Percentiles rank a stretch among this genome's conserved stretches.
These are phyloP conservation scores for Subanguina moxae DNA, from an alignment of 1,140 invertebrate genomes.

Conservation along the genomic window DNA sequence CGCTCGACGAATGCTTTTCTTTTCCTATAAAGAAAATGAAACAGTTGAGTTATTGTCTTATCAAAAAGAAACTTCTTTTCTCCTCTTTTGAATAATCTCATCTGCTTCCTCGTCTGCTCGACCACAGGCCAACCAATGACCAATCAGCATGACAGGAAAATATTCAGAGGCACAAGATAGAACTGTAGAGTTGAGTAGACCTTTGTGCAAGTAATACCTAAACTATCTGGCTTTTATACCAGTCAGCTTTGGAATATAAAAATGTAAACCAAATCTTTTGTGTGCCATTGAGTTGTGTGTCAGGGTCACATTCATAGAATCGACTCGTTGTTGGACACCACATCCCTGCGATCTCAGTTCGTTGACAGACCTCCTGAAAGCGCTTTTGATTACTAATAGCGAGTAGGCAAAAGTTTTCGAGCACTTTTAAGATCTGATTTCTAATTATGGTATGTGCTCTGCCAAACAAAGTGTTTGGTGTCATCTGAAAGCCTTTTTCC, in stretches of 20 bases:
- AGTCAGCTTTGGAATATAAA: background rate
- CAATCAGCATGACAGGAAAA: conserved; percentile 56
- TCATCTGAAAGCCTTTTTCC: too few relatives aligned
- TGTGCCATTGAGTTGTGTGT: conserved; percentile 48
- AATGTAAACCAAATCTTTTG: conserved; percentile 49
- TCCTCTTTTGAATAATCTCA: conserved; percentile 38
- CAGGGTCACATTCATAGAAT: conserved; percentile 50
- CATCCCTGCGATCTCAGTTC: conserved; percentile 54
- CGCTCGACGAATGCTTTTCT: conserved; percentile 54
- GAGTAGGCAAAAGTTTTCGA: too few relatives aligned
- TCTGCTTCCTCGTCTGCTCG: conserved; percentile 58
- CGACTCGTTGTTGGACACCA: conserved; percentile 53
- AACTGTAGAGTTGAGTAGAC: conserved; percentile 50
- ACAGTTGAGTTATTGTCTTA: background rate
- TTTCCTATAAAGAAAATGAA: conserved; percentile 25
- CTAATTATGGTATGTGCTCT: too few relatives aligned
- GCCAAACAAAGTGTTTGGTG: too few relatives aligned
- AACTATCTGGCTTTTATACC: background rate
- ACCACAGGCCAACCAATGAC: conserved; percentile 58
- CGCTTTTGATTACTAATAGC: background rate
- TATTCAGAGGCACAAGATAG: conserved; percentile 59
- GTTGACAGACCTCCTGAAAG: conserved; percentile 52
- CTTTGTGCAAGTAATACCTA: conserved; percentile 57
- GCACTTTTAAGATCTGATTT: too few relatives aligned
- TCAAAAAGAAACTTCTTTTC: background rate